phyloP scores from a whole-genome alignment of 2,888 invertebrate species.

The Cosmia pyralina region DNA sequence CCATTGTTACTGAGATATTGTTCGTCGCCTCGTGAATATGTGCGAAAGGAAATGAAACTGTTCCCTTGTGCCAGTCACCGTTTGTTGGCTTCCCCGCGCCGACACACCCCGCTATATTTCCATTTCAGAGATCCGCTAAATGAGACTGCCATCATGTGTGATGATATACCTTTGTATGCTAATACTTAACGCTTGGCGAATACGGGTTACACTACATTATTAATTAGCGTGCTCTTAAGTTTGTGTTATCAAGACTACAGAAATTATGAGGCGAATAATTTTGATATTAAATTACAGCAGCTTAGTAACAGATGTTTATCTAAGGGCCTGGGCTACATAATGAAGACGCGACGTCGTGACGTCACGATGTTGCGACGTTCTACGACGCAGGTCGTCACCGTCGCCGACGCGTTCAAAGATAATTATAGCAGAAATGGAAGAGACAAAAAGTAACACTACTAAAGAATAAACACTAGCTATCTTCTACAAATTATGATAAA shows the following conservation, averaged over 20 bases:
- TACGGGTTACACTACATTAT: slow-evolving; percentile 53
- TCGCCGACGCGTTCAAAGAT: no score
- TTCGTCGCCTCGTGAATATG: slow-evolving; percentile 86
- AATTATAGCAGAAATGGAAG: no score
- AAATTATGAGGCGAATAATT: slow-evolving; percentile 32
- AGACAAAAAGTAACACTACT: no score
- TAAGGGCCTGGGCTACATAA: no score
- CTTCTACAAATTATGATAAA: no score
- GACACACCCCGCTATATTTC: slow-evolving; percentile 68
- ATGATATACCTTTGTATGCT: slow-evolving; percentile 55
- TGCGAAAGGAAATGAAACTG: slow-evolving; percentile 88
- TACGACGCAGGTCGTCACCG: no score
- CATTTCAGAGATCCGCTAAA: slow-evolving; percentile 67
- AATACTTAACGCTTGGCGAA: slow-evolving; percentile 51
- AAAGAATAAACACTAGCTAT: no score
- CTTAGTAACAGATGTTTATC: slow-evolving; percentile 29
- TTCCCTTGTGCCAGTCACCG: slow-evolving; percentile 78
- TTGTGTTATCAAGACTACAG: slow-evolving; percentile 31
- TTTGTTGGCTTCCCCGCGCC: slow-evolving; percentile 73
- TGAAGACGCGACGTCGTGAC: no score
- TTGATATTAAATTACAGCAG: slow-evolving; percentile 30
- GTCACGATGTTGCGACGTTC: no score
- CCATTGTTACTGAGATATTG: slow-evolving; percentile 87
- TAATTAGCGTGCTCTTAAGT: slow-evolving; percentile 42
- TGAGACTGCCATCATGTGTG: slow-evolving; percentile 57